Percentiles rank a stretch among this genome's conserved stretches.
Evolutionary conservation across 2,797 vertebrate genomes (phyloP).

Genomic region (Semotilus atromaculatus): DNA sequence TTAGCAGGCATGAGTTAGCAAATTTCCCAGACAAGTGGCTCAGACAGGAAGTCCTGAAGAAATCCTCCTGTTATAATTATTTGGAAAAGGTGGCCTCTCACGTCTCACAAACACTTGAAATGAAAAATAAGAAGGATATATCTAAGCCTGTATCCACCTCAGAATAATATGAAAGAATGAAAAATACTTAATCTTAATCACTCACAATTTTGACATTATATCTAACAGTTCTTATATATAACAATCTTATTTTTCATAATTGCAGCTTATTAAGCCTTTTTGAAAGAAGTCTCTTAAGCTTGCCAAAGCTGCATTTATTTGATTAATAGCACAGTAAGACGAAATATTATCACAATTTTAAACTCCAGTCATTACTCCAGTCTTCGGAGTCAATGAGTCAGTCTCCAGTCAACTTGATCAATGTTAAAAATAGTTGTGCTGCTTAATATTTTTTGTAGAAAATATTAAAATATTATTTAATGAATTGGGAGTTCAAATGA

Average conservation of each 20-base stretch:
- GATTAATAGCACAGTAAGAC: neutral
- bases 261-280: neutral
- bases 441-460: neutral
- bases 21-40: constrained; percentile 61
- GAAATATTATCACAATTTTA: neutral
- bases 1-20: constrained; percentile 1
- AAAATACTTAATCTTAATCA: neutral
- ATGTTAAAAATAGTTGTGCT: neutral
- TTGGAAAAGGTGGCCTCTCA: constrained; percentile 55
- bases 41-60: constrained; percentile 56
- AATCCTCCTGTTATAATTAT: constrained; percentile 64
- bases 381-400: neutral
- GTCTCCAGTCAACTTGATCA: too few species aligned
- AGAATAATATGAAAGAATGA: neutral
- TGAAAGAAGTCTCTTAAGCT: neutral
- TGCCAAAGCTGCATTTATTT: neutral
- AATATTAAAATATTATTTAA: neutral
- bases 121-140: neutral
- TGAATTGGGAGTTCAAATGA: neutral
- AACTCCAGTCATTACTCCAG: neutral
- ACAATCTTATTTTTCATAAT: neutral
- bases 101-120: constrained; percentile 46
- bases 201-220: neutral
- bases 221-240: neutral
- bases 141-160: neutral